phyloP scores from a whole-genome alignment of 1,140 invertebrate species.

The Procambarus virginalis region DNA sequence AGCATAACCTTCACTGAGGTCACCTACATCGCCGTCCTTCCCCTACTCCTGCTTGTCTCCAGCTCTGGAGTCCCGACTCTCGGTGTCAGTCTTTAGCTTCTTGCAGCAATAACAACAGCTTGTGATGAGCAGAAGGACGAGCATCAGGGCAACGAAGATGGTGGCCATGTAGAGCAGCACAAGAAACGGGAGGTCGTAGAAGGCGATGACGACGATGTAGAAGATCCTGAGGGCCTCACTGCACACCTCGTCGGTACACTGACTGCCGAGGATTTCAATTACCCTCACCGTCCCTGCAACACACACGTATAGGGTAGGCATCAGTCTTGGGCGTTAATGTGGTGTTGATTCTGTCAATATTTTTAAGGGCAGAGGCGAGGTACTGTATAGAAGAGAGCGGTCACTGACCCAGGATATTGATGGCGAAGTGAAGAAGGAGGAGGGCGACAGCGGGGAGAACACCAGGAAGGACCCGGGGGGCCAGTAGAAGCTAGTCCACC shows the following conservation, averaged over 20 bases:
- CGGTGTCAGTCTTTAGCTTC: neutral
- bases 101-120: neutral
- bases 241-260: neutral
- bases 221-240: neutral
- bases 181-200: neutral
- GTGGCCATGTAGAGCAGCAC: neutral
- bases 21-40: too few species aligned
- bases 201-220: neutral
- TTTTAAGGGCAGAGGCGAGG: too few species aligned
- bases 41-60: too few species aligned
- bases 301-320: too few species aligned
- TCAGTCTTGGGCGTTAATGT: too few species aligned
- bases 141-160: neutral
- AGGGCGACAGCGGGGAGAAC: neutral
- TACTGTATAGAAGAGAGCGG: too few species aligned
- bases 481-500: neutral
- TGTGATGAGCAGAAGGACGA: neutral
- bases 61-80: too few species aligned
- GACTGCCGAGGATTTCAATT: too few species aligned
- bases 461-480: neutral
- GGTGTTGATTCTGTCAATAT: too few species aligned
- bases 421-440: neutral
- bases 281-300: too few species aligned
- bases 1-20: too few species aligned
- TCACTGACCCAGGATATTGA: neutral